Evolutionary conservation across 1,140 invertebrate genomes (phyloP), one percentile per base, ranked within the genome.

Genomic region (Ceratosolen fusciceps): DNA sequence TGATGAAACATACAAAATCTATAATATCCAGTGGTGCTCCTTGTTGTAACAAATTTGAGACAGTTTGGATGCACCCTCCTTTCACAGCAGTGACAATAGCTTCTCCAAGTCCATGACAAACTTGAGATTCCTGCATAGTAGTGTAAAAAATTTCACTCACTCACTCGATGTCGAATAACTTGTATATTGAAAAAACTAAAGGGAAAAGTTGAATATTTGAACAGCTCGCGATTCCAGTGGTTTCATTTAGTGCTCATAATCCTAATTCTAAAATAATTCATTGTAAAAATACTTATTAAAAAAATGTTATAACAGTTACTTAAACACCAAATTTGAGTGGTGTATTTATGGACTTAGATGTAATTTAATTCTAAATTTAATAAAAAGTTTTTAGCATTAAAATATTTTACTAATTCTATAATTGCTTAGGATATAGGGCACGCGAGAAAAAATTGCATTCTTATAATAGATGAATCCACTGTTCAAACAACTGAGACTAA

Each of bases 1-100:
- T 39, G 0, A 24, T 85, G 85, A 80, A 52, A 70, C 73, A 31
- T 90, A 95, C 94, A 85, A 91, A 91, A 90, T 95, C 94, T 85
- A 92, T 91, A 62, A 93, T 86, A 86, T 95, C 94, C 86, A 94
- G 91, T 83, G 94, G 91, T 83, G 94, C 95, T 81, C 94, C 95
- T 85, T 93, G 92, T 83, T 94, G 92, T 39, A 96, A 89, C 78
- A 90, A 87, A 72, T 88, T 89, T 80, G 86, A 90, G 52, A 90
- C 88, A 79, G 87, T 86, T 84, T 90, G 87, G 75, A 90, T 77
- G 81, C 88, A 90, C 80, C 88, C 88, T 78, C 90, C 87, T 82
- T 87, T 90, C 58, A 89, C 89, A 81, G 89, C 88, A 82, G 86
- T 90, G 81, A 89, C 87, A 81, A 90, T 87, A 84, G 88, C 86